A percentile compares a stretch with the other conserved stretches of the same genome.
Conservation (phyloP, 1,140 invertebrate genomes). For the Macrobrachium nipponense region DNA sequence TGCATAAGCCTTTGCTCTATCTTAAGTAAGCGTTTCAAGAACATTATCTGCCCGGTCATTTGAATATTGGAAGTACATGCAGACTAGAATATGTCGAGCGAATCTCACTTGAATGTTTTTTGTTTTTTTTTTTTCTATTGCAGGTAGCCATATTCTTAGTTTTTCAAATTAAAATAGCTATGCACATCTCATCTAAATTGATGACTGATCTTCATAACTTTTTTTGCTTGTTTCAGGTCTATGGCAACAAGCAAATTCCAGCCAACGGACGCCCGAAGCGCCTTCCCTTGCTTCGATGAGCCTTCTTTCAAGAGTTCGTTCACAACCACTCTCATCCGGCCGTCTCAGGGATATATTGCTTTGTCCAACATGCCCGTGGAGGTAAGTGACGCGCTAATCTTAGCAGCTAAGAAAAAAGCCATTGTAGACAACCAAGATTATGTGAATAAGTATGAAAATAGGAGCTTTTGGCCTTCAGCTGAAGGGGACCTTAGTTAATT, state of each 20-base stretch:
- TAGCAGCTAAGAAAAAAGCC: too few species aligned
- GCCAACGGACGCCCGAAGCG: constrained; percentile 73
- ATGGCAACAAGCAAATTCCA: constrained; percentile 76
- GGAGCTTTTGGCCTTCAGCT: too few species aligned
- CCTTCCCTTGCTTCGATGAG: constrained; percentile 94
- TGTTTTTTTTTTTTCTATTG: too few species aligned
- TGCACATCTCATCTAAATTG: not conserved
- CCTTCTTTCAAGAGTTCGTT: constrained; percentile 92
- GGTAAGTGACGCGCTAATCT: constrained; percentile 53
- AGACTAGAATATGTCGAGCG: too few species aligned
- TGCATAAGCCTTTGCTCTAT: too few species aligned
- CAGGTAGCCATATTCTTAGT: not conserved
- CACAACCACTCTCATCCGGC: constrained; percentile 81
- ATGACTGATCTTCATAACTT: not conserved
- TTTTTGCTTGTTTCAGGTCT: constrained; percentile 61
- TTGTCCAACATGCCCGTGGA: constrained; percentile 82
- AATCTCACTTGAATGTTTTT: too few species aligned
- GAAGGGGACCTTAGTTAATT: too few species aligned
- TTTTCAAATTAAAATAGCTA: not conserved
- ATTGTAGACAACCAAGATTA: too few species aligned
- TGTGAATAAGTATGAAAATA: too few species aligned
- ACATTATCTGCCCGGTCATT: too few species aligned
- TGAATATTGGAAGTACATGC: too few species aligned
- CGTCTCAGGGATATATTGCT: constrained; percentile 75
- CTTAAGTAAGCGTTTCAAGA: too few species aligned